Conservation (phyloP, 2,797 vertebrate species). For the Hypotaenidia okinawae region DNA sequence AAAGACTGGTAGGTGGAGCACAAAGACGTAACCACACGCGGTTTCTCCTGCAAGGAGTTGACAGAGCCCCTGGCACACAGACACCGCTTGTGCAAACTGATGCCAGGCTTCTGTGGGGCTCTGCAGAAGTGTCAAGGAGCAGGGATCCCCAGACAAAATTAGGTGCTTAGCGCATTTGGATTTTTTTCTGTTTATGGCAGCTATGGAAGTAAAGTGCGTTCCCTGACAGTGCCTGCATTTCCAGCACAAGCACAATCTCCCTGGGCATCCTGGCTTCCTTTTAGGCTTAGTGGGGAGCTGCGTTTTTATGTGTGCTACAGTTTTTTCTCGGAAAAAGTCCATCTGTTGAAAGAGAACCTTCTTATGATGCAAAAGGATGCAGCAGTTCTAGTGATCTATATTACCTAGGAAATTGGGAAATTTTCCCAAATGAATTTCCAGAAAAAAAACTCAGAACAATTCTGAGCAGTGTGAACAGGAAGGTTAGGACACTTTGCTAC, state of each 20-base stretch:
- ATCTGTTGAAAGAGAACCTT: not conserved
- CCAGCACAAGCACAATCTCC: not conserved
- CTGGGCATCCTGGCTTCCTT: not conserved
- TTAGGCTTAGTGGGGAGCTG: not conserved
- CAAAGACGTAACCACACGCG: not conserved
- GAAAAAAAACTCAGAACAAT: not conserved
- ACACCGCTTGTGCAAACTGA: not conserved
- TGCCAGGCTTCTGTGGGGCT: not conserved
- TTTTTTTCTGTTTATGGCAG: not conserved
- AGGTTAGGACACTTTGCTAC: not conserved
- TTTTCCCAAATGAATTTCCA: not conserved
- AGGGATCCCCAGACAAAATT: not conserved
- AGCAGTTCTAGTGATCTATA: not conserved
- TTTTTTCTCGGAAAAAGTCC: not conserved
- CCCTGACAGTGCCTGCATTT: not conserved
- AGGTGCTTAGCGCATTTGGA: not conserved
- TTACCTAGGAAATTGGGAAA: not conserved
- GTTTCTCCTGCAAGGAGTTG: not conserved
- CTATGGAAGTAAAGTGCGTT: not conserved
- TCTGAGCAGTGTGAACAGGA: not conserved
- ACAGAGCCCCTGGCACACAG: not conserved
- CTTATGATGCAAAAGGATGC: not conserved
- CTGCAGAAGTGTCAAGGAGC: not conserved
- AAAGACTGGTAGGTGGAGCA: constrained; percentile 16
- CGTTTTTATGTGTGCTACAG: accelerated